phyloP scores from a whole-genome alignment of 2,888 invertebrate species.

The Hybos culiciformis region DNA sequence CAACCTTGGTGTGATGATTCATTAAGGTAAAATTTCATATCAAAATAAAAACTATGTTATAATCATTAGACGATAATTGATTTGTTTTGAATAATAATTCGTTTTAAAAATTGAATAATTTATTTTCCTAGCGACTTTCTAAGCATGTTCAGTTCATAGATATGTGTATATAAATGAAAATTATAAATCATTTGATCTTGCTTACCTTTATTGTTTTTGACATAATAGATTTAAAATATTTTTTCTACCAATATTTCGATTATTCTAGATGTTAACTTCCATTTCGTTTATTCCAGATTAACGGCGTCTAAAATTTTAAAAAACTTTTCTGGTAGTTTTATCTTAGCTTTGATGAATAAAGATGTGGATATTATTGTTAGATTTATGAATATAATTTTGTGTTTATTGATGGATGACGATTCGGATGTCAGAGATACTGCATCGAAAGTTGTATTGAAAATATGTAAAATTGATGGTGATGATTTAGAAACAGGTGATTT shows the following conservation, averaged over 20 bases:
- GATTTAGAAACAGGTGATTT: not conserved
- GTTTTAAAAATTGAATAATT: too few relatives aligned
- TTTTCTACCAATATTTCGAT: not conserved
- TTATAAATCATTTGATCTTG: constrained; percentile 1
- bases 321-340: constrained; percentile 18
- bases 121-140: too few relatives aligned
- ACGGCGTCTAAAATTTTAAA: constrained; percentile 22
- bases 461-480: constrained; percentile 2
- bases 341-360: constrained; percentile 15
- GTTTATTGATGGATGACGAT: constrained; percentile 28
- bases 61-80: too few relatives aligned
- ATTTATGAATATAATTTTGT: constrained; percentile 22
- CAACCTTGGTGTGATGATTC: constrained; percentile 8
- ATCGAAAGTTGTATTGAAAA: constrained; percentile 20
- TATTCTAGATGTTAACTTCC: not conserved
- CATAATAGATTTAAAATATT: not conserved
- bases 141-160: too few relatives aligned
- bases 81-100: too few relatives aligned
- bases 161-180: too few relatives aligned
- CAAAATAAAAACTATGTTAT: too few relatives aligned
- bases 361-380: constrained; percentile 20
- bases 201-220: not conserved
- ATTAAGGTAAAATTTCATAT: too few relatives aligned
- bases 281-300: constrained; percentile 16
- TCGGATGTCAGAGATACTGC: constrained; percentile 23